Evolutionary conservation across 2,797 vertebrate genomes (phyloP).

Genomic region (Sebastes paucispinis): DNA sequence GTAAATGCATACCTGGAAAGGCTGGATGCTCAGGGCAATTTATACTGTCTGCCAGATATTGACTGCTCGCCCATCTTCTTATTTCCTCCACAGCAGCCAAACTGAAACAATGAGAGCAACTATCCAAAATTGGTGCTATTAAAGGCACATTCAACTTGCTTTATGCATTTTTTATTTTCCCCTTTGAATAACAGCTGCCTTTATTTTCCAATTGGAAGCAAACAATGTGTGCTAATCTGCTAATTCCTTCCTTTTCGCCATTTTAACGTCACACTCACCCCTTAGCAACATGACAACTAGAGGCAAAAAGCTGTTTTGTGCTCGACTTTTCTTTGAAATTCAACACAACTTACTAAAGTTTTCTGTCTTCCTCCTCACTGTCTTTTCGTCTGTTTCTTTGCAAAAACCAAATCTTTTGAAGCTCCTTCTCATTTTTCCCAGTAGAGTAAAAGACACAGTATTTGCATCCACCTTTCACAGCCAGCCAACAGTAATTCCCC

Average conservation of each 20-base stretch:
- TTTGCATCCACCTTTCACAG: background rate
- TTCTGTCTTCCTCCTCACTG: background rate
- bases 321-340: background rate
- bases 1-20: background rate
- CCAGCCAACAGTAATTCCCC: background rate
- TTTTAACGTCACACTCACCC: background rate
- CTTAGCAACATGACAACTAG: no score
- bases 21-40: background rate
- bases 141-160: background rate
- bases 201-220: background rate
- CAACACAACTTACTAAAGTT: background rate
- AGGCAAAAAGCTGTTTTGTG: background rate
- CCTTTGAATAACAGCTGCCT: background rate
- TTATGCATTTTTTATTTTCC: background rate
- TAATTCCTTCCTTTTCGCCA: background rate
- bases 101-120: slow-evolving; percentile 1
- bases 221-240: background rate
- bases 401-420: background rate
- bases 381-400: background rate
- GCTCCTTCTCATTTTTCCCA: background rate
- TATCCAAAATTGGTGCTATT: background rate
- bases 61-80: background rate
- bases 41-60: background rate
- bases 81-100: background rate
- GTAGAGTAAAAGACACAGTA: background rate